Percentiles rank a stretch among this genome's conserved stretches.
Conservation (phyloP, 1,140 invertebrate genomes). For the Zaprionus kolodkinae region DNA sequence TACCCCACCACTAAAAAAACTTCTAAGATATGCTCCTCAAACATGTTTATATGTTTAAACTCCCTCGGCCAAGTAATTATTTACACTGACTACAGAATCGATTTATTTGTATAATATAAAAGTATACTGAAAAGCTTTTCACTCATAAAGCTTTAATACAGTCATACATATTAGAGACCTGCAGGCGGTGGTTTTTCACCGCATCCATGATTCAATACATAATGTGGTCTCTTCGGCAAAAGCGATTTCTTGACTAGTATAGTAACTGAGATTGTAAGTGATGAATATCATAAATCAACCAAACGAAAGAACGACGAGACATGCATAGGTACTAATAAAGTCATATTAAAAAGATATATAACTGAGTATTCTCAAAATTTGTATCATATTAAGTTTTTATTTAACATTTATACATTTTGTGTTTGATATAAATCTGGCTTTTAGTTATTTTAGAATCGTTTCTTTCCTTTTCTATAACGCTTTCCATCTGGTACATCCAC, state of each 20-base stretch:
- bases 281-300: too few species aligned
- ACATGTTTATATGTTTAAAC: not conserved
- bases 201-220: too few species aligned
- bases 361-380: too few species aligned
- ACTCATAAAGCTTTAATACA: not conserved
- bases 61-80: not conserved
- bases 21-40: not conserved
- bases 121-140: not conserved
- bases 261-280: too few species aligned
- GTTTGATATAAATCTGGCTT: not conserved
- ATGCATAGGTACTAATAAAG: too few species aligned
- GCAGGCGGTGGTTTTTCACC: too few species aligned
- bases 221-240: too few species aligned
- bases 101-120: not conserved
- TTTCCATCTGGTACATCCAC: slow-evolving; percentile 5
- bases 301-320: too few species aligned
- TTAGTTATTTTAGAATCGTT: not conserved
- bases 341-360: too few species aligned
- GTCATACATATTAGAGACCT: not conserved
- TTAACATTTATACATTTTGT: not conserved
- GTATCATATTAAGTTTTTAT: too few species aligned
- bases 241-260: too few species aligned
- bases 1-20: not conserved
- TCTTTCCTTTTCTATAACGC: not conserved
- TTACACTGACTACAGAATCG: not conserved